Conservation (phyloP, 2,113 vertebrate genomes). For the Aegithalos caudatus region DNA sequence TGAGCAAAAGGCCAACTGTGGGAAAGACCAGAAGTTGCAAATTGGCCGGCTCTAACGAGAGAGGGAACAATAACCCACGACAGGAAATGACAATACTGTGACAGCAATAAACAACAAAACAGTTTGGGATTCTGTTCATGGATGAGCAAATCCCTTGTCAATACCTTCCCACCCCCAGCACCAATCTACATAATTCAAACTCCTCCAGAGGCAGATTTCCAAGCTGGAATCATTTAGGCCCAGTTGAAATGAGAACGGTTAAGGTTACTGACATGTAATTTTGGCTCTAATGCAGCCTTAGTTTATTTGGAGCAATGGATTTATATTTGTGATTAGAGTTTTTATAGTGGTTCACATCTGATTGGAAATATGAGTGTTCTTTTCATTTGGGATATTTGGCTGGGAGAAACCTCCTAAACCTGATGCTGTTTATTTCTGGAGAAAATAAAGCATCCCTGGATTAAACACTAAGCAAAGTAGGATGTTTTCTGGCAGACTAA, state of each 20-base stretch:
- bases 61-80: background rate
- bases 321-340: conserved; percentile 1
- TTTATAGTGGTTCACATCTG: conserved; percentile 15
- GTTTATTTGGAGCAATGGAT: background rate
- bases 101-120: background rate
- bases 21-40: background rate
- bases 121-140: background rate
- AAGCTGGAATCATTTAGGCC: background rate
- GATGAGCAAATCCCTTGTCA: background rate
- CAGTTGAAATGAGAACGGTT: background rate
- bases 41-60: background rate
- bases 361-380: conserved; percentile 10
- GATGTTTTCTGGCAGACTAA: conserved; percentile 43
- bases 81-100: background rate
- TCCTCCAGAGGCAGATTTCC: background rate
- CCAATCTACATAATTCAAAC: background rate
- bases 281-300: background rate
- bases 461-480: conserved; percentile 31
- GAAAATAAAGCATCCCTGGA: conserved; percentile 29
- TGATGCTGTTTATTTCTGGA: conserved; percentile 41
- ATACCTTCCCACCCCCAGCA: rapidly evolving
- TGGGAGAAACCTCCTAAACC: conserved; percentile 1
- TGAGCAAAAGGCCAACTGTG: background rate
- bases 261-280: background rate
- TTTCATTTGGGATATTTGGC: conserved; percentile 37